phyloP scores from a whole-genome alignment of 2,888 invertebrate genomes.

The Lithophane leautieri region DNA sequence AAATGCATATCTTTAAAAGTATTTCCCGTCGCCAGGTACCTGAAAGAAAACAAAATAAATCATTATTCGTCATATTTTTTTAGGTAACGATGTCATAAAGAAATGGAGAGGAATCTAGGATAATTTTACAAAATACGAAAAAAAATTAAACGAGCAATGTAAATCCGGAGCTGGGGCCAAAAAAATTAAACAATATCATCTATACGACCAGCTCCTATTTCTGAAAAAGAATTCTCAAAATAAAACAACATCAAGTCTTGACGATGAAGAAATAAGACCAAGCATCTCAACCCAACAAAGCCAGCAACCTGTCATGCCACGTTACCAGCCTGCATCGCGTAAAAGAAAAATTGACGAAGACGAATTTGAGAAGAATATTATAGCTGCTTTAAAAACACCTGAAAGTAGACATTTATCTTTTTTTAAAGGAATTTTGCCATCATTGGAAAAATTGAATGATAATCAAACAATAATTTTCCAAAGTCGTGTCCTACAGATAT shows the following conservation, averaged over 20 bases:
- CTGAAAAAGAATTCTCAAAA: slow-evolving; percentile 38
- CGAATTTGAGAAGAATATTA: too few species aligned
- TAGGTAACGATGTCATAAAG: too few species aligned
- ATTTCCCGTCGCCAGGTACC: slow-evolving; percentile 38
- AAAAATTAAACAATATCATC: slow-evolving; percentile 26
- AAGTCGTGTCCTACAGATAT: slow-evolving; percentile 42
- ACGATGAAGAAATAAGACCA: slow-evolving; percentile 42
- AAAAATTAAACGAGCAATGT: slow-evolving; percentile 30
- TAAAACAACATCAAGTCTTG: slow-evolving; percentile 39
- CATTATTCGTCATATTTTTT: too few species aligned
- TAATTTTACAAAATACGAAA: slow-evolving; percentile 32
- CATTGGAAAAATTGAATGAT: too few species aligned
- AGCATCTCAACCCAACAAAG: slow-evolving; percentile 42
- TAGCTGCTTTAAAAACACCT: too few species aligned
- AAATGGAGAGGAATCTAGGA: slow-evolving; percentile 16
- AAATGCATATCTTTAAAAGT: slow-evolving; percentile 32
- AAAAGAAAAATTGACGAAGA: slow-evolving; percentile 34
- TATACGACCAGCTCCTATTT: slow-evolving; percentile 30
- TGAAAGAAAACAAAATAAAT: slow-evolving; percentile 26
- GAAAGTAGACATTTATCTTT: too few species aligned
- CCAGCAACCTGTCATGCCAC: slow-evolving; percentile 38
- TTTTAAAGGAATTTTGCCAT: too few species aligned
- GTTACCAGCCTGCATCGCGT: slow-evolving; percentile 36
- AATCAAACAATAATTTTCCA: too few species aligned
- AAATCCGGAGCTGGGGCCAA: slow-evolving; percentile 30